Evolutionary conservation across 2,797 vertebrate species (phyloP).

Genomic region (Poliocrania exsul): DNA sequence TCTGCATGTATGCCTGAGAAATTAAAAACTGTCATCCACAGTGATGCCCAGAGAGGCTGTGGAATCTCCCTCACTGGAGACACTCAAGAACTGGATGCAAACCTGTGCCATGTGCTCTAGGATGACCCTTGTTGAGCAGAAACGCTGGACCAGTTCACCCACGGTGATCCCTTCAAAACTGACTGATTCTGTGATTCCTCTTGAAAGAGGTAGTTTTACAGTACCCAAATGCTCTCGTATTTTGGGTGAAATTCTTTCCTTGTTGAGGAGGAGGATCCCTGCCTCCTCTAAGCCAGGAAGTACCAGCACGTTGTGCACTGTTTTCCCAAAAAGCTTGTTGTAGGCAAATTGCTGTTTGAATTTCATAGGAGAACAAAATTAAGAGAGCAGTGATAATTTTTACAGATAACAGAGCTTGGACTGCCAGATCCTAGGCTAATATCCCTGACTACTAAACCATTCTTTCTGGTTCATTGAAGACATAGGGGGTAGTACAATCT

Average conservation of each 20-base stretch:
- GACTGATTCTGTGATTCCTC: background rate
- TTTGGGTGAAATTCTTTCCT: background rate
- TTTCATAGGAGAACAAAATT: background rate
- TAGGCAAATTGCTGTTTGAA: background rate
- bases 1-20: accelerated
- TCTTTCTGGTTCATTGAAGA: background rate
- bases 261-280: background rate
- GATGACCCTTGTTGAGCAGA: background rate
- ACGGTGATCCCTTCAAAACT: background rate
- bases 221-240: accelerated
- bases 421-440: background rate
- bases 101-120: background rate
- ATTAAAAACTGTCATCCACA: accelerated
- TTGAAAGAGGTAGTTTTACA: background rate
- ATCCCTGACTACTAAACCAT: background rate
- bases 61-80: background rate
- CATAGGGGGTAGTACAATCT: no score
- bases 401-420: background rate
- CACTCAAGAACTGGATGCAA: background rate
- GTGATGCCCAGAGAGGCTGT: background rate
- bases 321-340: background rate
- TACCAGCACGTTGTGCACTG: accelerated
- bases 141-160: background rate
- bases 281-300: background rate
- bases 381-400: background rate